phyloP scores from a whole-genome alignment of 2,888 invertebrate species.

The Archips xylosteana region DNA sequence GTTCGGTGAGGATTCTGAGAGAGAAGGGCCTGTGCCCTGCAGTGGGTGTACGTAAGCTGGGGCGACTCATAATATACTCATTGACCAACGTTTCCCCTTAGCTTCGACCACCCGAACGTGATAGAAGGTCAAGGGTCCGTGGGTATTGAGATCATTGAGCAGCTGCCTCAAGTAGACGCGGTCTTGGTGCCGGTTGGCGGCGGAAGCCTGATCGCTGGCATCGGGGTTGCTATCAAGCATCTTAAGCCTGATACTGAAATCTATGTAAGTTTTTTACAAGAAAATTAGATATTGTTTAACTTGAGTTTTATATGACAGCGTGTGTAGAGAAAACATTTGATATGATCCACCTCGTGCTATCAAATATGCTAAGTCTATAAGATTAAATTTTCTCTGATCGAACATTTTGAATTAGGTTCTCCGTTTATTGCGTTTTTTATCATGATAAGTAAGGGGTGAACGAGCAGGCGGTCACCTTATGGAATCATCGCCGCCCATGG shows the following conservation, averaged over 20 bases:
- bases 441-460: no score
- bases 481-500: no score
- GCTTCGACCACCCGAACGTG: conserved; percentile 96
- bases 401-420: no score
- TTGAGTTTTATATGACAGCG: neutral
- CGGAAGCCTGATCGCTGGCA: conserved; percentile 95
- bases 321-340: neutral
- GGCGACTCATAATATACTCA: no score
- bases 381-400: no score
- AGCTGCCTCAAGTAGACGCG: conserved; percentile 94
- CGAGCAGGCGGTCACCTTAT: no score
- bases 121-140: conserved; percentile 97
- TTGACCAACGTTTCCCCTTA: conserved; percentile 57
- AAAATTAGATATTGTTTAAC: conserved; percentile 85
- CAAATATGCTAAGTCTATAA: neutral
- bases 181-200: conserved; percentile 96
- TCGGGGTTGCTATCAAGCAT: conserved; percentile 94
- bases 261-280: conserved; percentile 88
- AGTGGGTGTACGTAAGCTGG: no score
- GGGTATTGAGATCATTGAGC: conserved; percentile 96
- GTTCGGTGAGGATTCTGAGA: no score
- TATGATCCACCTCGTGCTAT: neutral
- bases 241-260: conserved; percentile 93
- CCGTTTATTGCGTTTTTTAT: neutral
- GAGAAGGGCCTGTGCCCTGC: no score